phyloP scores from a whole-genome alignment of 2,888 invertebrate genomes.

The Hyppa rectilinea region DNA sequence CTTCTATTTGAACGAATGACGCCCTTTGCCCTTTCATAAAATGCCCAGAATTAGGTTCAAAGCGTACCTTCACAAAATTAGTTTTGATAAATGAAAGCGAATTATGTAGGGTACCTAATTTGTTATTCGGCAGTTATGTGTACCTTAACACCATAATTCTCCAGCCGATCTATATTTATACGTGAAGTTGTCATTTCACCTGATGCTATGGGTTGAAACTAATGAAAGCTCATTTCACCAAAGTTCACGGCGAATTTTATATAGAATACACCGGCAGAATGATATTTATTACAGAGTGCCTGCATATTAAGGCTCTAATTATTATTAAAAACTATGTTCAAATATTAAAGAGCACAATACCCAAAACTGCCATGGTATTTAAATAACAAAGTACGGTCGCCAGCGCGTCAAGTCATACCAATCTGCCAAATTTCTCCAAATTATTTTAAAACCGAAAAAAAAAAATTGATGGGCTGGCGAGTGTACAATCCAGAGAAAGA shows the following conservation, averaged over 20 bases:
- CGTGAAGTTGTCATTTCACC: too few species aligned
- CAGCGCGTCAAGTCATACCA: too few species aligned
- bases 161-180: background rate
- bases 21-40: background rate
- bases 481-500: too few species aligned
- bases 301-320: background rate
- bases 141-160: slow-evolving; percentile 1
- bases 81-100: background rate
- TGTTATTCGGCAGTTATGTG: slow-evolving; percentile 14
- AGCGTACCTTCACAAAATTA: background rate
- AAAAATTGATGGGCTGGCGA: too few species aligned
- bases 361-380: background rate
- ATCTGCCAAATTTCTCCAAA: too few species aligned
- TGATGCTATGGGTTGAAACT: too few species aligned
- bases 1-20: background rate
- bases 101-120: background rate
- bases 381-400: background rate
- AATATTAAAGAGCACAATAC: background rate
- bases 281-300: slow-evolving; percentile 1
- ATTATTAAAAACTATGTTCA: background rate
- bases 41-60: background rate
- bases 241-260: background rate
- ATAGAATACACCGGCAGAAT: background rate
- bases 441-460: too few species aligned
- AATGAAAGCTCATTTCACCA: background rate